Conservation (phyloP, 2,113 vertebrate species). For the Hucho hucho region DNA sequence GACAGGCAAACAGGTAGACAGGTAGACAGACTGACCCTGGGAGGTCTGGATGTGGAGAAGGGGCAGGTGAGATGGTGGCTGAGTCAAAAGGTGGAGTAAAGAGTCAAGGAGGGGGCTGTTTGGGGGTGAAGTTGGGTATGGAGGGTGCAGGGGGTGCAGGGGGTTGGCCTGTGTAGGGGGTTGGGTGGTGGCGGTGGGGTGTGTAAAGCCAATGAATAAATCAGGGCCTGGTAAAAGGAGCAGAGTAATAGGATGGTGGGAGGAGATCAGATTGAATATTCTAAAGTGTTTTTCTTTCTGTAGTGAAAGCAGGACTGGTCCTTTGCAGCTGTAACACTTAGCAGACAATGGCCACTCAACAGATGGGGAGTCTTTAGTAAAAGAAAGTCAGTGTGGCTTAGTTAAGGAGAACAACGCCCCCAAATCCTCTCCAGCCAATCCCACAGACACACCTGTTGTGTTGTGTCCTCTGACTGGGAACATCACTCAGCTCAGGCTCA, state of each 20-base stretch:
- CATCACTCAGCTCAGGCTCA: conserved; percentile 9
- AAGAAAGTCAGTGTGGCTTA: conserved; percentile 80
- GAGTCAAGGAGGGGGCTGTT: conserved; percentile 1
- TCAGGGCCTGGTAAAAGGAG: conserved; percentile 85
- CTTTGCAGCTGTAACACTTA: conserved; percentile 81
- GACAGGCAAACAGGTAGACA: conserved; percentile 55
- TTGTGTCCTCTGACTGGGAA: conserved; percentile 74
- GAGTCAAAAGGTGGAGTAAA: conserved; percentile 32
- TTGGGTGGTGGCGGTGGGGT: conserved; percentile 54
- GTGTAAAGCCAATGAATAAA: conserved; percentile 99
- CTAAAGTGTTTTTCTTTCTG: conserved; percentile 80
- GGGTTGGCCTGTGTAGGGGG: conserved; percentile 26
- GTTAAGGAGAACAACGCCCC: conserved; percentile 75
- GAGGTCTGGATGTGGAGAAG: conserved; percentile 44
- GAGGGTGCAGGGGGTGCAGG: conserved; percentile 4
- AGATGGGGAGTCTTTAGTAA: conserved; percentile 85
- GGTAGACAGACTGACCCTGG: conserved; percentile 45
- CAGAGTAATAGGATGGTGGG: conserved; percentile 69
- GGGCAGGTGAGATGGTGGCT: conserved; percentile 40
- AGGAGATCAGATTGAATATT: conserved; percentile 77
- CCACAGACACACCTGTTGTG: conserved; percentile 55
- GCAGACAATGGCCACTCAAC: conserved; percentile 90
- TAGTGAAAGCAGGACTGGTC: conserved; percentile 74
- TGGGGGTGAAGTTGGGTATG: conserved; percentile 12
- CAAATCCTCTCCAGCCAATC: conserved; percentile 27